Base-by-base conservation (phyloP, 2,113 vertebrate genomes). In the Mobula hypostoma region DNA sequence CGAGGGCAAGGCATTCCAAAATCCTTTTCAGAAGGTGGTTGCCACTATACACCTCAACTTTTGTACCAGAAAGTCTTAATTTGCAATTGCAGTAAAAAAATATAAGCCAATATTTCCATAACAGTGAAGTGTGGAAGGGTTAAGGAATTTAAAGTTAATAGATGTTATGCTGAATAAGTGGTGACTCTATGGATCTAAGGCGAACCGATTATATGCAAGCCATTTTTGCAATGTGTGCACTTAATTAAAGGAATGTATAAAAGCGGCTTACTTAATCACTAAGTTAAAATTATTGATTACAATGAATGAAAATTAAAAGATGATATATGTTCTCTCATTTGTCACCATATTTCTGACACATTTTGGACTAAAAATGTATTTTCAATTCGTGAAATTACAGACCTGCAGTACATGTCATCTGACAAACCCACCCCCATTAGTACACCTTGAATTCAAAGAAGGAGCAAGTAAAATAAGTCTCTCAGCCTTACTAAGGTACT, bases 261-360 rank as follows among this genome's bases (percentile, higher is more conserved):
- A 90, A 93, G 91, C 36, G 36, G 40, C 36, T 0, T 48, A 74
- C 91, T 93, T 74, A 76, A 93, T 93, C 91, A 93, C 36, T 74
- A 27, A 76, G 40, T 93, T 93, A 48, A 93, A 72, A 93, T 93
- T 74, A 76, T 93, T 93, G 68, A 93, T 93, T 74, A 15, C 36
- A 56, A 56, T 48, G 66, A 76, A 24, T 29, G 70, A 29, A 93
- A 93, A 56, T 93, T 93, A 56, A 76, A 93, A 74, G 32, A 9
- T 74, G 91, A 72, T 93, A 72, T 29, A 72, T 74, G 21, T 93
- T 93, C 56, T 24, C 40, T 24, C 70, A 74, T 56, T 93, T 93
- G 36, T 68, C 24, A 48, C 40, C 36, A 74, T 56, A 76, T 93
- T 93, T 74, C 91, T 74, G 91, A 93, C 40, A 27, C 40, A 56